These are phyloP conservation scores for Oreochromis tanganicae DNA, from an alignment of 2,113 vertebrate species.

Conservation along the genomic window DNA sequence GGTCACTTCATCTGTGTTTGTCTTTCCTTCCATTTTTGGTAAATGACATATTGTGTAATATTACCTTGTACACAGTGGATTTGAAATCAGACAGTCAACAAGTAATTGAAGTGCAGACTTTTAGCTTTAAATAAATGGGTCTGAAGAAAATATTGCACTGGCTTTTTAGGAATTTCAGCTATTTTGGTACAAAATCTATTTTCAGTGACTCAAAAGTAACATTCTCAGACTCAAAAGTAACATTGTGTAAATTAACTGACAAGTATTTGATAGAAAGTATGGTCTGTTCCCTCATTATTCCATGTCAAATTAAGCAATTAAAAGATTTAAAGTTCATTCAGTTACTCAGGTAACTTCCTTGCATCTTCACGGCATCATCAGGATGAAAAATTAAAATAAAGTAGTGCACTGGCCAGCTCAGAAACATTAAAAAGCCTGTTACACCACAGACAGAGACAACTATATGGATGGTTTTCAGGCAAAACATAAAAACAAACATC, in stretches of 20 bases:
- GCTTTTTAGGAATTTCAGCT: neutral
- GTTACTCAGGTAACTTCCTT: too few species aligned
- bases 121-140: neutral
- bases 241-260: neutral
- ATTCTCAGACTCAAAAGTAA: too few species aligned
- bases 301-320: too few species aligned
- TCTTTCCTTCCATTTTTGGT: neutral
- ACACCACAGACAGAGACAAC: too few species aligned
- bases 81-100: neutral
- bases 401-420: too few species aligned
- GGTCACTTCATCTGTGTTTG: neutral
- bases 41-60: neutral
- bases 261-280: neutral
- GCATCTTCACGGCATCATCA: too few species aligned
- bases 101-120: neutral
- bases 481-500: neutral
- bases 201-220: neutral
- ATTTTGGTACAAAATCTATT: neutral
- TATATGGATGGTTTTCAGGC: neutral
- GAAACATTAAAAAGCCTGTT: too few species aligned
- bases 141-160: neutral
- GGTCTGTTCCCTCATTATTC: neutral
- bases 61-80: neutral
- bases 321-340: too few species aligned
- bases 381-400: too few species aligned